phyloP scores from a whole-genome alignment of 2,113 vertebrate genomes.

The Gopherus evgoodei region DNA sequence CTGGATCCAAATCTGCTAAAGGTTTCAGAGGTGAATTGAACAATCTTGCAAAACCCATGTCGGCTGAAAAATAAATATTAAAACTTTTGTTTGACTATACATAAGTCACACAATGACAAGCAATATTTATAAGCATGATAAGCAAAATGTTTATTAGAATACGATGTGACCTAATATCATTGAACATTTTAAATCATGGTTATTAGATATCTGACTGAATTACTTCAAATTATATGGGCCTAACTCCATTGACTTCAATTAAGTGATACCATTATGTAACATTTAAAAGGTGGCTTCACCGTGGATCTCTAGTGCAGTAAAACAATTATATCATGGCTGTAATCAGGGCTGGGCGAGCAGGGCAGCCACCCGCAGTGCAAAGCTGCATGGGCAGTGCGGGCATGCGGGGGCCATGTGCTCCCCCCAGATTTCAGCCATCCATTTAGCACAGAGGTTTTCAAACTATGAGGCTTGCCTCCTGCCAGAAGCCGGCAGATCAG shows the following conservation, averaged over 20 bases:
- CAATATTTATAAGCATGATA: not conserved
- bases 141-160: not conserved
- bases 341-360: not conserved
- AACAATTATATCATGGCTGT: not conserved
- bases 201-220: not conserved
- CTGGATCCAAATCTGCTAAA: conserved; percentile 91
- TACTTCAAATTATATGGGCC: not conserved
- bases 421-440: not conserved
- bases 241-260: not conserved
- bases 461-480: not conserved
- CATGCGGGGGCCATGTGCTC: not conserved
- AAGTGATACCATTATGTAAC: not conserved
- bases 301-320: not conserved
- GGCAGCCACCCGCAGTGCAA: not conserved
- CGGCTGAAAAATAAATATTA: conserved; percentile 77
- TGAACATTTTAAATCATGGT: not conserved
- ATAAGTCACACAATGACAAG: conserved; percentile 1
- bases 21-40: conserved; percentile 94
- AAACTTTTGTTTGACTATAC: not conserved
- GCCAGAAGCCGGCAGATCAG: not conserved
- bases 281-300: not conserved
- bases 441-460: not conserved
- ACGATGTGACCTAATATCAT: not conserved
- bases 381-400: not conserved
- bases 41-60: conserved; percentile 93